Base-by-base conservation (phyloP, 2,888 invertebrate species). In the Cerceris ruficornis region DNA sequence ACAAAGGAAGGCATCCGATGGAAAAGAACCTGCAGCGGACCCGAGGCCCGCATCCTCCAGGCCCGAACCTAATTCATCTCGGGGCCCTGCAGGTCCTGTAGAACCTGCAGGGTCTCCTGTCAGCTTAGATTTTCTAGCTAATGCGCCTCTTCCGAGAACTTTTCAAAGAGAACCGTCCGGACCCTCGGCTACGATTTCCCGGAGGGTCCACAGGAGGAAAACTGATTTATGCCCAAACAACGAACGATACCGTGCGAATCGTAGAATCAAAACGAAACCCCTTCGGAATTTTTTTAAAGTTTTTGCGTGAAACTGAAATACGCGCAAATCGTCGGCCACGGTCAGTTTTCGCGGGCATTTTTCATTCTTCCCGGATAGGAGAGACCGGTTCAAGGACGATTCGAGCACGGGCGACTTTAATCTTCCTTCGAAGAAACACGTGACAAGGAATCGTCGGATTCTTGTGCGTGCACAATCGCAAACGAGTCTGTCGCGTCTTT, bases 1-100 rank as follows among this genome's bases (percentile, higher is more conserved):
- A 85, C 84, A 87, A 88, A 88, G 86, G 82, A 86, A 86, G 81
- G 75, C 80, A 79, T 80, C 79, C 78, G 85, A 77, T 83, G 79
- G 77, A 83, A 85, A 85, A 81, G 87, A 87, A 87, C 85, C 86
- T 86, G 87, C 85, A 75, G 80, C 75, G 66, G 76, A 62, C 77
- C 73, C 49, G 65, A 52, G 68, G 65, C 70, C 81, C 74, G 75
- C 79, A 73, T 83, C 84, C 67, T 77, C 57, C 83, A 82, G 82
- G 77, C 43, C 78, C 78, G 85, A 84, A 77, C 82, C 82, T 83
- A 85, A 86, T 85, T 86, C 85, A 72, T 81, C 80, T 74, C 65
- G 67, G 82, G 61, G 77, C 82, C 81, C 83, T 59, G 79, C 72
- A 77, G 74, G 81, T 71, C 81, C 66, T 54, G 52, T 65, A 43